Evolutionary conservation across 2,797 vertebrate genomes (phyloP).

Genomic region (Eupleurogrammus muticus): DNA sequence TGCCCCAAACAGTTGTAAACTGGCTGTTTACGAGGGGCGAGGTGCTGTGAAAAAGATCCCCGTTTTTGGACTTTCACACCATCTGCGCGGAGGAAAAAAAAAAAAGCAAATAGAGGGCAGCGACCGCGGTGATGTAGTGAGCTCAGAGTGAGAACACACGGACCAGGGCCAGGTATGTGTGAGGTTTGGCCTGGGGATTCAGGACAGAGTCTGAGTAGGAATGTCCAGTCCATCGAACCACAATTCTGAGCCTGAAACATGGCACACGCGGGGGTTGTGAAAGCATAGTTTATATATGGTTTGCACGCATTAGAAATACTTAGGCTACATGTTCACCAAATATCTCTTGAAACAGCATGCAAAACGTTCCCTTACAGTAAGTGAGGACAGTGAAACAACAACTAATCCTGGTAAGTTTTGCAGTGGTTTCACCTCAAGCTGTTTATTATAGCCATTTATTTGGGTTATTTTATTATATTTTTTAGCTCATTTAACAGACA

Average conservation of each 20-base stretch:
- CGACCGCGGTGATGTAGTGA: constrained; percentile 28
- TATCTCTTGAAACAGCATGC: not conserved
- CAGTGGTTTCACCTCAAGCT: not conserved
- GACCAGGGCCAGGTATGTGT: constrained; percentile 28
- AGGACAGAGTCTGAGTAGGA: constrained; percentile 19
- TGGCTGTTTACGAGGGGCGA: constrained; percentile 78
- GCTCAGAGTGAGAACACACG: constrained; percentile 49
- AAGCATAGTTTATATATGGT: constrained; percentile 10
- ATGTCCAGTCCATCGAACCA: constrained; percentile 15
- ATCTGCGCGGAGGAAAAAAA: constrained; percentile 51
- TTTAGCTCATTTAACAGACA: not conserved
- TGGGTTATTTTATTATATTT: not conserved
- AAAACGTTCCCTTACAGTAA: not conserved
- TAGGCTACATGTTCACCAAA: not conserved
- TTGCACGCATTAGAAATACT: not conserved
- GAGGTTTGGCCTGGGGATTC: constrained; percentile 28
- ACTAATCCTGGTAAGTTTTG: not conserved
- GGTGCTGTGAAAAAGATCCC: constrained; percentile 68
- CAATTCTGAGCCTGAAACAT: constrained; percentile 8
- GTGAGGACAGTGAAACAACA: too few relatives aligned
- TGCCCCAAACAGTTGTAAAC: constrained; percentile 81
- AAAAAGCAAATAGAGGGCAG: constrained; percentile 16
- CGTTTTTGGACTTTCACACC: constrained; percentile 73
- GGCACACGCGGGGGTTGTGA: not conserved
- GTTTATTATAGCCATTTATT: not conserved